These are phyloP conservation scores for Calvadosia cruxmelitensis DNA, from an alignment of 30 jellyfish, hydroid and myxozoan species.

Conservation along the genomic window DNA sequence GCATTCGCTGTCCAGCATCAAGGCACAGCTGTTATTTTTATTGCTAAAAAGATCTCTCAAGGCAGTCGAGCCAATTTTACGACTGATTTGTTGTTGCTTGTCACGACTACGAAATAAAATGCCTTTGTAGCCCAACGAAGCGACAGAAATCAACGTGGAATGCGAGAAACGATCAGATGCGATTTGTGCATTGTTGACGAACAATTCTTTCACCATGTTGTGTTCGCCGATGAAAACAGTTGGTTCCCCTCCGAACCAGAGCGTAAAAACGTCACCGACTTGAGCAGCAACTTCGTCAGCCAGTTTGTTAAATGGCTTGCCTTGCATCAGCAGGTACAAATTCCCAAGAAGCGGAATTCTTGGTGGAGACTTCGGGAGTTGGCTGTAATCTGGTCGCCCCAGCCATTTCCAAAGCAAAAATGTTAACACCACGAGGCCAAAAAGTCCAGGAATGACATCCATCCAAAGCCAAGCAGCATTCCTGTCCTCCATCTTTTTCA, in stretches of 20 bases:
- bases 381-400: too few relatives aligned
- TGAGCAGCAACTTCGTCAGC: neutral
- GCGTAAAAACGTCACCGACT: too few relatives aligned
- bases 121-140: slow-evolving; percentile 41
- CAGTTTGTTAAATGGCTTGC: neutral
- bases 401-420: too few relatives aligned
- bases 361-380: neutral
- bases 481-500: too few relatives aligned
- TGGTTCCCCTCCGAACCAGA: slow-evolving; percentile 61
- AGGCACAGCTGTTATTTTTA: slow-evolving; percentile 22
- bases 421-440: too few relatives aligned
- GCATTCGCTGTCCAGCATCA: slow-evolving; percentile 26
- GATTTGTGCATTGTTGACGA: slow-evolving; percentile 25
- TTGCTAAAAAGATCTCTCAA: slow-evolving; percentile 31
- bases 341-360: neutral
- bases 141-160: slow-evolving; percentile 39
- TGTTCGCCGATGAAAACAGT: slow-evolving; percentile 29
- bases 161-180: slow-evolving; percentile 42
- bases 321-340: neutral
- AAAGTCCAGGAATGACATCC: too few relatives aligned
- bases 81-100: slow-evolving; percentile 11
- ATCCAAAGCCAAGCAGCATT: too few relatives aligned
- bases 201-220: slow-evolving; percentile 38
- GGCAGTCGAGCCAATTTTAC: slow-evolving; percentile 39
- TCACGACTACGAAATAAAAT: slow-evolving; percentile 30